These are phyloP conservation scores for Tamandua tetradactyla DNA, from an alignment of 2,797 vertebrate species.

Conservation along the genomic window DNA sequence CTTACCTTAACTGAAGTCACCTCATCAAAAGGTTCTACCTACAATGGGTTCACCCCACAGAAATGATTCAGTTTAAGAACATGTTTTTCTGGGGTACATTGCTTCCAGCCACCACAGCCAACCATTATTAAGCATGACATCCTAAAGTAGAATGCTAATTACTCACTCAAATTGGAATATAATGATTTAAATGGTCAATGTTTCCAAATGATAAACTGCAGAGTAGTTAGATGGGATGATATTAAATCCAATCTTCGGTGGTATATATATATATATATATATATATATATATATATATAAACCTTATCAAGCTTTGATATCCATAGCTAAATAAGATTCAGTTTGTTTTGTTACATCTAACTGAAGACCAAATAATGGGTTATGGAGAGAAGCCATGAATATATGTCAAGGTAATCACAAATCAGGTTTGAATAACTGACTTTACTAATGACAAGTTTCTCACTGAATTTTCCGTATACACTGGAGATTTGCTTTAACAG, in stretches of 20 bases:
- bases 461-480: background rate
- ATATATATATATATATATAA: constrained; percentile 53
- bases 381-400: constrained; percentile 41
- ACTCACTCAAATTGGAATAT: constrained; percentile 35
- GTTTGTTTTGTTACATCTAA: constrained; percentile 51
- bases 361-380: constrained; percentile 14
- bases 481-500: background rate
- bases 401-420: background rate
- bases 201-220: constrained; percentile 62
- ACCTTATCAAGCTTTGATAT: constrained; percentile 37
- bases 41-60: too few species aligned
- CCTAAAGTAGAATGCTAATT: constrained; percentile 55
- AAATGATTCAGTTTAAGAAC: too few species aligned
- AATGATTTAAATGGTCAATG: background rate
- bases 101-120: background rate
- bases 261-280: constrained; percentile 51
- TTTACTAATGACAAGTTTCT: constrained; percentile 51
- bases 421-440: background rate
- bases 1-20: too few species aligned
- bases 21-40: too few species aligned
- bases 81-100: too few species aligned
- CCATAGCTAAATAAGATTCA: constrained; percentile 22
- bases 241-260: constrained; percentile 25
- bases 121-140: background rate
- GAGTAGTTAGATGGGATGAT: background rate